These are phyloP conservation scores for Scaptomyza pallida DNA, from an alignment of 1,140 invertebrate genomes.

Conservation along the genomic window DNA sequence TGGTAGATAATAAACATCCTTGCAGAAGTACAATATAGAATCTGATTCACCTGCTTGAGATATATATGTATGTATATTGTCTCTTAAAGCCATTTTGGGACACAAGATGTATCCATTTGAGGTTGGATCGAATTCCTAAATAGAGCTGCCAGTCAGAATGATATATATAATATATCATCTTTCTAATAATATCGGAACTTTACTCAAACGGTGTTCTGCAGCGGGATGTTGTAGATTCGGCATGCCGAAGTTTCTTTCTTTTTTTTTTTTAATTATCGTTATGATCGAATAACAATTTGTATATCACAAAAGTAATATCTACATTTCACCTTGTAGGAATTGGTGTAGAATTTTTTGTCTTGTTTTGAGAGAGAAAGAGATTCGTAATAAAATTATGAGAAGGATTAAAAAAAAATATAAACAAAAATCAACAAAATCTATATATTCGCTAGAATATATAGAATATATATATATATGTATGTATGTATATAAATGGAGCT, in stretches of 20 bases:
- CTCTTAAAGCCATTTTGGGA: slow-evolving; percentile 7
- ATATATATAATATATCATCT: slow-evolving; percentile 6
- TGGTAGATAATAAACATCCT: slow-evolving; percentile 48
- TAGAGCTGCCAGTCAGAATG: slow-evolving; percentile 22
- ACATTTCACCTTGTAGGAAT: slow-evolving; percentile 79
- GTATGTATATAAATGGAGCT: slow-evolving; percentile 43
- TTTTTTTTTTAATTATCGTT: slow-evolving; percentile 49
- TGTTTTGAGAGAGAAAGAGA: slow-evolving; percentile 49
- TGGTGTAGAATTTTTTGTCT: slow-evolving; percentile 64
- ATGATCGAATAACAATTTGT: slow-evolving; percentile 79
- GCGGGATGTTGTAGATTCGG: slow-evolving; percentile 33
- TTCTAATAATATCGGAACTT: slow-evolving; percentile 8
- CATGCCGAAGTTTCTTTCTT: slow-evolving; percentile 25
- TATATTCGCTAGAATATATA: slow-evolving; percentile 36
- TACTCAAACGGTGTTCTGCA: slow-evolving; percentile 25
- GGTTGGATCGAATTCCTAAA: slow-evolving; percentile 42
- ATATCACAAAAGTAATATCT: slow-evolving; percentile 83
- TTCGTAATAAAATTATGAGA: slow-evolving; percentile 43
- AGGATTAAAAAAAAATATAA: slow-evolving; percentile 8
- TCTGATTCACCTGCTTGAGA: slow-evolving; percentile 5
- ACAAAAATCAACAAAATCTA: slow-evolving; percentile 41
- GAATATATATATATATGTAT: slow-evolving; percentile 22
- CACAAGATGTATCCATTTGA: slow-evolving; percentile 2
- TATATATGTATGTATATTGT: no score
- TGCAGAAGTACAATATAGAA: slow-evolving; percentile 31